phyloP scores from a whole-genome alignment of 2,113 vertebrate species.

The Pseudorectes ferrugineus region DNA sequence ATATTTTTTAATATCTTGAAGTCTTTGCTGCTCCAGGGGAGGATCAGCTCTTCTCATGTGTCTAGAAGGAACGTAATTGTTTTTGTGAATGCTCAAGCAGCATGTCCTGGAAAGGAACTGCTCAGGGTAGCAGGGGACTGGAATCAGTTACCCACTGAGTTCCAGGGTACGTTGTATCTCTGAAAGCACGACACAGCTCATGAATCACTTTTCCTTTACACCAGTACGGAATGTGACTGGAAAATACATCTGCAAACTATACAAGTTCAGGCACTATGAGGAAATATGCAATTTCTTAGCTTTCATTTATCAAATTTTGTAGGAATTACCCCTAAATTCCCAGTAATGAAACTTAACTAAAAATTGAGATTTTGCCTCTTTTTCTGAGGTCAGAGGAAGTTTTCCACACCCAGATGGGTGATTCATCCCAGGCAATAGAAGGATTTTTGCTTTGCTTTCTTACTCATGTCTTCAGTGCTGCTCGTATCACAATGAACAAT shows the following conservation, averaged over 20 bases:
- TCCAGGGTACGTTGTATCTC: rapidly evolving
- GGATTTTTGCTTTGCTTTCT: neutral
- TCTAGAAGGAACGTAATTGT: neutral
- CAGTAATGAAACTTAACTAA: neutral
- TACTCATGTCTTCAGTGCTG: neutral
- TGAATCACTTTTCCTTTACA: neutral
- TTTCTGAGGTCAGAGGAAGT: neutral
- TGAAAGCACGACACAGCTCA: neutral
- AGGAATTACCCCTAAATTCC: neutral
- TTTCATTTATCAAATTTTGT: neutral
- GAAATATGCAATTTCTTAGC: neutral
- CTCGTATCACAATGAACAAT: neutral
- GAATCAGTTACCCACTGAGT: neutral
- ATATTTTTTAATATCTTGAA: neutral
- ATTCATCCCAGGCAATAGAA: neutral
- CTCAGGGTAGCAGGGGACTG: neutral
- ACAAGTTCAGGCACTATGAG: neutral
- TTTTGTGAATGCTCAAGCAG: neutral
- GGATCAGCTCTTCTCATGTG: neutral
- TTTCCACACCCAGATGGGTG: neutral
- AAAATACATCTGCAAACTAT: neutral
- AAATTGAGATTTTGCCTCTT: neutral
- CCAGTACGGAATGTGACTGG: neutral
- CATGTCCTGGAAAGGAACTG: neutral
- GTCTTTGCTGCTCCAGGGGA: neutral